A percentile compares a stretch with the other conserved stretches of the same genome.
Conservation (phyloP, 2,888 invertebrate species). For the Noctua fimbriata region DNA sequence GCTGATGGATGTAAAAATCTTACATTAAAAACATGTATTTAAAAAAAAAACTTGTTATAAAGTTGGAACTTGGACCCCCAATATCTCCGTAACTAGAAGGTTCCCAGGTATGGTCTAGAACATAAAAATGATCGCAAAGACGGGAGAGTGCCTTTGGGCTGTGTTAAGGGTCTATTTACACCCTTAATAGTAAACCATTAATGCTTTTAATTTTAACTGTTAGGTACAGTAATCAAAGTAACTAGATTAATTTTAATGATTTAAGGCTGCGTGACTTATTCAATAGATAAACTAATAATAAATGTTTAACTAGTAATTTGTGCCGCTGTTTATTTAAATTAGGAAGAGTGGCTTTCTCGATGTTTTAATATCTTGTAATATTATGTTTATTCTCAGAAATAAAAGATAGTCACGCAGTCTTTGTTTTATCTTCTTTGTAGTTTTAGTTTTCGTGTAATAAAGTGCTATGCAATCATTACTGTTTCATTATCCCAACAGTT, state of each 20-base stretch:
- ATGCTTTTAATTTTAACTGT: not conserved
- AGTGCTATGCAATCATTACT: constrained; percentile 47
- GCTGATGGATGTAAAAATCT: no score
- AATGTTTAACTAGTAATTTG: not conserved
- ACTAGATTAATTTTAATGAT: constrained; percentile 16
- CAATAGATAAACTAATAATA: not conserved
- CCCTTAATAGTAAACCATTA: constrained; percentile 26
- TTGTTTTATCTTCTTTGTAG: constrained; percentile 32
- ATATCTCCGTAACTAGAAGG: no score
- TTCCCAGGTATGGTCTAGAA: no score
- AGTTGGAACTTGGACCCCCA: no score
- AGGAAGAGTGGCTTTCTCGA: not conserved
- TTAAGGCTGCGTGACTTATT: constrained; percentile 28
- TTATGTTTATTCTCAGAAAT: not conserved
- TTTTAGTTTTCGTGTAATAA: constrained; percentile 55
- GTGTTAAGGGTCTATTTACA: no score
- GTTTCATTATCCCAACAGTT: constrained; percentile 40
- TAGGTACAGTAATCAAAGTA: not conserved
- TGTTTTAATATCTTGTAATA: not conserved
- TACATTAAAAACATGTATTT: no score
- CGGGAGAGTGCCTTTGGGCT: no score
- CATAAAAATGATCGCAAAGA: no score
- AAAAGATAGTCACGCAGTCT: constrained; percentile 30
- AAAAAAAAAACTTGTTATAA: no score
- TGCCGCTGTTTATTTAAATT: constrained; percentile 9